Conservation (phyloP, 1,140 invertebrate genomes). For the Drosophila seguyi region DNA sequence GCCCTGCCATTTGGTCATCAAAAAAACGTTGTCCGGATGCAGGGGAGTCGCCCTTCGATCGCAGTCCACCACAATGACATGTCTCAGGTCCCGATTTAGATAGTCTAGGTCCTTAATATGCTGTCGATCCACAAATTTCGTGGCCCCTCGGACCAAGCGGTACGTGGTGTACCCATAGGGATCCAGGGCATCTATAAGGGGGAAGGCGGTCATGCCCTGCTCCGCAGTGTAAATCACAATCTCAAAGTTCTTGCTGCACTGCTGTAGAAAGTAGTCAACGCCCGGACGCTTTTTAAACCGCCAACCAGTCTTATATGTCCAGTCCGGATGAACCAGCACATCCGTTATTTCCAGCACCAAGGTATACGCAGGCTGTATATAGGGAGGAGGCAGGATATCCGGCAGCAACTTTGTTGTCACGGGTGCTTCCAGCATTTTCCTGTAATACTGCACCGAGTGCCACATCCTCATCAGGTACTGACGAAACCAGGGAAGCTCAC, state of each 20-base stretch:
- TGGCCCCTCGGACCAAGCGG: constrained; percentile 96
- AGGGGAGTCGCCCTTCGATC: constrained; percentile 94
- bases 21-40: constrained; percentile 94
- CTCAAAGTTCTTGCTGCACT: constrained; percentile 96
- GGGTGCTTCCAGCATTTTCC: constrained; percentile 96
- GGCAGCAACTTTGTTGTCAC: constrained; percentile 96
- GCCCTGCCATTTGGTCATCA: constrained; percentile 96
- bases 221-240: constrained; percentile 98
- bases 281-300: constrained; percentile 99
- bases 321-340: constrained; percentile 98
- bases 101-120: constrained; percentile 98
- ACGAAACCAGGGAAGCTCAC: constrained; percentile 88
- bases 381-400: constrained; percentile 95
- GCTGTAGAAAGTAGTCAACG: constrained; percentile 97
- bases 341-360: constrained; percentile 98
- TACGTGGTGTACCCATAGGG: constrained; percentile 95
- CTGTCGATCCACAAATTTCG: constrained; percentile 96
- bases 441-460: constrained; percentile 91
- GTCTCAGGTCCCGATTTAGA: constrained; percentile 97
- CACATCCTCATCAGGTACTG: constrained; percentile 91
- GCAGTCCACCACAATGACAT: constrained; percentile 98
- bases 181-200: constrained; percentile 96
- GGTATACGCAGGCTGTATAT: constrained; percentile 98
- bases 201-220: constrained; percentile 95
- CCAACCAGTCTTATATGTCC: constrained; percentile 93